Conservation (phyloP, 1,140 invertebrate genomes). For the Hyles euphorbiae region DNA sequence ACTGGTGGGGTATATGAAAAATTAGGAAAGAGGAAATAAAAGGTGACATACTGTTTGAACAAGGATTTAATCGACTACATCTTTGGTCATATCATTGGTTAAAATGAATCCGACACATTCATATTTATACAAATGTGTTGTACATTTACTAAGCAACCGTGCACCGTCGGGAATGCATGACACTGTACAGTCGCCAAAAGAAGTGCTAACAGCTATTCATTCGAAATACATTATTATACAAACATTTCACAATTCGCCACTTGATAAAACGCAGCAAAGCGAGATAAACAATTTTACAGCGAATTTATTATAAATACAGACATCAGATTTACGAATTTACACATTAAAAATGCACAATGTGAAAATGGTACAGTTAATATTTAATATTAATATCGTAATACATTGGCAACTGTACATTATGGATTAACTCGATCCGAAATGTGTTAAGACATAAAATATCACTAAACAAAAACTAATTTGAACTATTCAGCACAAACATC, state of each 20-base stretch:
- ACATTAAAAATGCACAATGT: not conserved
- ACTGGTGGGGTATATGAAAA: not conserved
- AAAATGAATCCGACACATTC: constrained; percentile 52
- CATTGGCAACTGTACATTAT: constrained; percentile 17
- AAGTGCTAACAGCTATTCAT: constrained; percentile 1
- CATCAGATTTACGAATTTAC: no score
- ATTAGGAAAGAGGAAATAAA: constrained; percentile 25
- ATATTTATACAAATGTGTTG: constrained; percentile 33
- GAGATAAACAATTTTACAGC: no score
- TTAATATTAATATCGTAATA: constrained; percentile 8
- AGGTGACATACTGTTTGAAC: constrained; percentile 44
- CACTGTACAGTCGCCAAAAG: constrained; percentile 26
- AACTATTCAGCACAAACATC: constrained; percentile 51
- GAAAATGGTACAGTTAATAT: not conserved
- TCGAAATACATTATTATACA: not conserved
- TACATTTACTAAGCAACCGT: constrained; percentile 29
- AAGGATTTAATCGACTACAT: constrained; percentile 70
- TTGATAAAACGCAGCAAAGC: no score
- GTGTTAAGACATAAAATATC: constrained; percentile 26
- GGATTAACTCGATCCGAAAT: constrained; percentile 12
- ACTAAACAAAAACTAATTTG: constrained; percentile 59
- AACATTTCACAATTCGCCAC: no score
- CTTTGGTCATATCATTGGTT: constrained; percentile 75
- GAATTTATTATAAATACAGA: no score
- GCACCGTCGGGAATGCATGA: constrained; percentile 55